Percentiles rank a stretch among this genome's conserved stretches.
These are phyloP conservation scores for Sialia sialis DNA, from an alignment of 2,113 vertebrate species.

Conservation along the genomic window DNA sequence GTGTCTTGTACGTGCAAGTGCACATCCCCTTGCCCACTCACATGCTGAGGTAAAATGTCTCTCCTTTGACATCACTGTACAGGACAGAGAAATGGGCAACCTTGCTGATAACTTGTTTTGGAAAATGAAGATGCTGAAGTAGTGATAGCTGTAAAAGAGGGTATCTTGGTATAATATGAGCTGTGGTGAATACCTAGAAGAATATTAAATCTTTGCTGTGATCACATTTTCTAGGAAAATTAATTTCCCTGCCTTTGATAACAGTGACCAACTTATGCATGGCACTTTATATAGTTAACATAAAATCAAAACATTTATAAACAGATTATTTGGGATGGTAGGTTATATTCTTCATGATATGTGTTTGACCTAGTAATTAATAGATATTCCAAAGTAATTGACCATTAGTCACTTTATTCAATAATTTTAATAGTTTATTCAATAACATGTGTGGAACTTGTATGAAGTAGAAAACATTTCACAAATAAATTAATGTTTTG, in stretches of 20 bases:
- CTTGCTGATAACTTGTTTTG: background rate
- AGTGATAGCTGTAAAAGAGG: background rate
- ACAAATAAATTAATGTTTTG: background rate
- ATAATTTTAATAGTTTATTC: background rate
- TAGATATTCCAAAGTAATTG: background rate
- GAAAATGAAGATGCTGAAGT: background rate
- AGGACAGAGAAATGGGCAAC: background rate
- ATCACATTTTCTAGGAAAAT: background rate
- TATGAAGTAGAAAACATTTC: background rate
- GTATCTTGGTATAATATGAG: background rate
- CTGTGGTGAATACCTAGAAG: background rate
- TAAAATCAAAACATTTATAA: background rate
- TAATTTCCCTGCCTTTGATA: background rate
- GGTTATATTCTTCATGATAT: background rate
- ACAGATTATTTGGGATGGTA: background rate
- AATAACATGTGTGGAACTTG: background rate
- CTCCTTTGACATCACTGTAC: background rate
- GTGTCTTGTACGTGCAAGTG: background rate
- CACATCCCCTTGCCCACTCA: background rate
- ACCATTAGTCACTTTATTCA: background rate
- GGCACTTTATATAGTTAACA: background rate
- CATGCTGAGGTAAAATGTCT: background rate
- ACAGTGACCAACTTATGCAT: background rate
- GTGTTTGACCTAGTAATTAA: background rate
- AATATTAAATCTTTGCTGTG: background rate